A percentile compares a stretch with the other conserved stretches of the same genome.
Conservation (phyloP, 1,140 invertebrate genomes). For the Drosophila simulans region DNA sequence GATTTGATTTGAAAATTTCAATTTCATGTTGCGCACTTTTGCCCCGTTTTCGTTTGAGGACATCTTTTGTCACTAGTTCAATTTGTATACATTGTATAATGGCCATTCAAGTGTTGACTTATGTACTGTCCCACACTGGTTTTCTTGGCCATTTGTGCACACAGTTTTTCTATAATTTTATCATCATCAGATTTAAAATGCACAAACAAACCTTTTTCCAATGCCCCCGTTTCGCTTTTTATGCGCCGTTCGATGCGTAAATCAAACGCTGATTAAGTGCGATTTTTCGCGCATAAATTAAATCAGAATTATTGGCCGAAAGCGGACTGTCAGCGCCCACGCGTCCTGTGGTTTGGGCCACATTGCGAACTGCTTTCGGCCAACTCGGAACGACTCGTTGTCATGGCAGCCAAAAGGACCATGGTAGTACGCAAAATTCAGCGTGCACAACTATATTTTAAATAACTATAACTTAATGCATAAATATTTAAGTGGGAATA, state of each 20-base stretch:
- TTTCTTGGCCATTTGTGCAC: no score
- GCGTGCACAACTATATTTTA: no score
- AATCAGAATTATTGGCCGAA: constrained; percentile 66
- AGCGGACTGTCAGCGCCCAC: constrained; percentile 35
- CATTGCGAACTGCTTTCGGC: constrained; percentile 28
- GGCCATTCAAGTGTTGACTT: no score
- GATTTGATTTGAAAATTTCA: constrained; percentile 36
- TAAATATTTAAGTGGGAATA: no score
- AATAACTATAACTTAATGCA: not conserved
- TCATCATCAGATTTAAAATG: not conserved
- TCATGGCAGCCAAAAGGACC: constrained; percentile 21
- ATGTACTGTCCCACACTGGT: no score
- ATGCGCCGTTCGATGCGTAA: constrained; percentile 48
- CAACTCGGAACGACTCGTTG: constrained; percentile 21
- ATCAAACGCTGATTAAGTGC: constrained; percentile 78
- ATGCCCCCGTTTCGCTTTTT: not conserved
- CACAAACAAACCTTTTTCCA: not conserved
- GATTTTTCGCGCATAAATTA: constrained; percentile 76
- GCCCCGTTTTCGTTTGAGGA: not conserved
- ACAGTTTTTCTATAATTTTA: no score
- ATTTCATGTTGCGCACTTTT: constrained; percentile 20
- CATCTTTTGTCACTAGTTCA: constrained; percentile 6
- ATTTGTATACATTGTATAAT: no score
- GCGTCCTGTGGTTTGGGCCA: constrained; percentile 33
- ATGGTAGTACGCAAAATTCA: not conserved